These are phyloP conservation scores for Athalia circularis DNA, from an alignment of 2,888 invertebrate genomes.

Conservation along the genomic window DNA sequence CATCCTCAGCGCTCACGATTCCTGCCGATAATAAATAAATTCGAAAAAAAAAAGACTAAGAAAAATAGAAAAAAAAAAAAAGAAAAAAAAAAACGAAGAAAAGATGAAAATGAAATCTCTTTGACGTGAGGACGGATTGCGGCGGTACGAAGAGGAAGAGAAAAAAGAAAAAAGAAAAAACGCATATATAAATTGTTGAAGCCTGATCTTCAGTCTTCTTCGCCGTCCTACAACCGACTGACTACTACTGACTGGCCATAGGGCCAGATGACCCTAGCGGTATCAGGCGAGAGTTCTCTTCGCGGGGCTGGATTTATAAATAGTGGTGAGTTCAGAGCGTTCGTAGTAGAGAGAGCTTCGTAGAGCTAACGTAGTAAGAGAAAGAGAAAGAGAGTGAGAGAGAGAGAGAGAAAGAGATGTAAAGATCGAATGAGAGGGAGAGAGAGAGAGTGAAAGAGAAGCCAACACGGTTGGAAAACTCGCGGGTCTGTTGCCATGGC, in stretches of 20 bases:
- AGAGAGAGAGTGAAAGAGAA: conserved; percentile 51
- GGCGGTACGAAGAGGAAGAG: too few species aligned
- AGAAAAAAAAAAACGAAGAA: too few species aligned
- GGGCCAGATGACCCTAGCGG: conserved; percentile 43
- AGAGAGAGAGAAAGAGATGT: conserved; percentile 47
- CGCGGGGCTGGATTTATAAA: conserved; percentile 51
- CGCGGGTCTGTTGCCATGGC: conserved; percentile 67
- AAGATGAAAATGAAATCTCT: too few species aligned
- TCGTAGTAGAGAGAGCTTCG: conserved; percentile 43
- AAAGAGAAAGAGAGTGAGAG: conserved; percentile 45
- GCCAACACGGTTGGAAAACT: conserved; percentile 56
- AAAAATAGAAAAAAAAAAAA: too few species aligned
- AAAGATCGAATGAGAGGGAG: conserved; percentile 42
- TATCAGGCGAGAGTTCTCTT: conserved; percentile 34
- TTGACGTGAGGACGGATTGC: too few species aligned
- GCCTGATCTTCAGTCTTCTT: too few species aligned
- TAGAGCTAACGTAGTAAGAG: conserved; percentile 31
- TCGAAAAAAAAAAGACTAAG: too few species aligned
- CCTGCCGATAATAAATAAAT: too few species aligned
- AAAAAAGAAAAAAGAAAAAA: too few species aligned
- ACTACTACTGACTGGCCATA: conserved; percentile 4
- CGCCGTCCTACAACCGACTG: neutral
- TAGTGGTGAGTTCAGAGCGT: conserved; percentile 58
- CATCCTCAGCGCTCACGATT: too few species aligned
- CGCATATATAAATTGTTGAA: too few species aligned